phyloP scores from a whole-genome alignment of 2,888 invertebrate species.

The Clanis bilineata region DNA sequence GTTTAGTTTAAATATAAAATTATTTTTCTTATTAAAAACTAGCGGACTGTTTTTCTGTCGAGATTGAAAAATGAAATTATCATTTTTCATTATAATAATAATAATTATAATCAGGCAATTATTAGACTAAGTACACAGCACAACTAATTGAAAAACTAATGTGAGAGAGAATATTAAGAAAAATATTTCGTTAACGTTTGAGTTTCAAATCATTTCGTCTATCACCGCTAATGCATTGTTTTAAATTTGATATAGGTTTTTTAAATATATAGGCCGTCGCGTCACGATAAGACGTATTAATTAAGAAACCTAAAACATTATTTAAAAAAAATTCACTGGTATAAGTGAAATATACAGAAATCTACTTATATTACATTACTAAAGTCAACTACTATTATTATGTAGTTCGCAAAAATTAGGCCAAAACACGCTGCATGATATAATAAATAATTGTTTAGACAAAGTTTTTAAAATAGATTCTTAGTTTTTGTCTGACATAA shows the following conservation, averaged over 20 bases:
- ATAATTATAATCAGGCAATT: constrained; percentile 51
- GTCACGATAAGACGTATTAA: too few relatives aligned
- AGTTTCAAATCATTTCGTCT: constrained; percentile 14
- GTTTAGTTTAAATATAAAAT: constrained; percentile 54
- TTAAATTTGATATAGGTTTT: neutral
- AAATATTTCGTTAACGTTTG: constrained; percentile 31
- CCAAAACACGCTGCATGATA: too few relatives aligned
- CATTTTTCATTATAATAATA: constrained; percentile 26
- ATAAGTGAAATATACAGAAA: too few relatives aligned
- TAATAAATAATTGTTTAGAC: too few relatives aligned
- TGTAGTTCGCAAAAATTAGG: too few relatives aligned
- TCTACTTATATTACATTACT: too few relatives aligned
- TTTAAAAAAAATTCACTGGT: too few relatives aligned
- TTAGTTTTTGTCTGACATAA: too few relatives aligned
- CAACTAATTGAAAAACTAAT: constrained; percentile 76
- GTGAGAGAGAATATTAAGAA: constrained; percentile 70
- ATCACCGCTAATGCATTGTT: neutral
- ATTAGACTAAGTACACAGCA: constrained; percentile 77
- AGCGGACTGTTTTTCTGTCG: constrained; percentile 74
- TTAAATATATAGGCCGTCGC: neutral
- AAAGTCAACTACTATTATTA: too few relatives aligned
- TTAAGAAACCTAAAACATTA: too few relatives aligned
- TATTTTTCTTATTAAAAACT: constrained; percentile 61
- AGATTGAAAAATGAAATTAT: constrained; percentile 50
- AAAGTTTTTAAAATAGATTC: too few relatives aligned